A percentile compares a stretch with the other conserved stretches of the same genome.
phyloP scores from a whole-genome alignment of 92 coral and sea anemone species.

The Paragorgia papillata region DNA sequence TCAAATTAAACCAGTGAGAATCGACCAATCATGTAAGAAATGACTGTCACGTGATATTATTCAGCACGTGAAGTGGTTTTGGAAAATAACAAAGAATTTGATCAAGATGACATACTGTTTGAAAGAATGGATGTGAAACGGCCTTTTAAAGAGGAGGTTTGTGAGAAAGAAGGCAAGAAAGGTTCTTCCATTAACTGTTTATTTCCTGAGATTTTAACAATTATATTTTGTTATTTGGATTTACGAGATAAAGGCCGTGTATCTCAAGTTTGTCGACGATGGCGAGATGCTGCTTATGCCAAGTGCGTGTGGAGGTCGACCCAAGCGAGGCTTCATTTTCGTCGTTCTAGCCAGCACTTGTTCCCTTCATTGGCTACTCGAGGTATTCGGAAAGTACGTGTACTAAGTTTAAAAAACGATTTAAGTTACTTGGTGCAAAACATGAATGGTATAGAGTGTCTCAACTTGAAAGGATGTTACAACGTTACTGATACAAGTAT shows the following conservation, averaged over 20 bases:
- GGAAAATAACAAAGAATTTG: conserved; percentile 56
- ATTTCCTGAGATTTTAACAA: conserved; percentile 97
- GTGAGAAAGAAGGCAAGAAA: conserved; percentile 67
- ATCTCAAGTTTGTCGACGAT: conserved; percentile 89
- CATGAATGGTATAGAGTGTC: conserved; percentile 85
- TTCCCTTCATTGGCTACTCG: conserved; percentile 99
- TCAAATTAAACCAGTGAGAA: too few species aligned
- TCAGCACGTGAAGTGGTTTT: conserved; percentile 50
- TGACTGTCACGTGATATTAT: conserved; percentile 34
- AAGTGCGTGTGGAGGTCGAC: conserved; percentile 96
- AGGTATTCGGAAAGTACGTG: conserved; percentile 98
- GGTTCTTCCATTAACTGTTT: conserved; percentile 85
- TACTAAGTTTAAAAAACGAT: conserved; percentile 89
- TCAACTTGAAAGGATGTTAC: conserved; percentile 94
- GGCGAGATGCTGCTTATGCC: conserved; percentile 96
- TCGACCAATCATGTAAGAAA: conserved; percentile 26
- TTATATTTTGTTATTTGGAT: conserved; percentile 93
- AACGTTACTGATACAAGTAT: conserved; percentile 97
- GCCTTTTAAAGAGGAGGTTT: conserved; percentile 29
- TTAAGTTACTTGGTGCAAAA: conserved; percentile 89
- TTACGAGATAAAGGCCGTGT: conserved; percentile 97
- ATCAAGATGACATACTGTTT: too few species aligned
- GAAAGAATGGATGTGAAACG: conserved; percentile 32
- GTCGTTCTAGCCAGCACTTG: conserved; percentile 94
- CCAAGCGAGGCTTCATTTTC: conserved; percentile 96